Evolutionary conservation across 2,797 vertebrate genomes (phyloP).

Genomic region (Mormyrus hasselquistii): DNA sequence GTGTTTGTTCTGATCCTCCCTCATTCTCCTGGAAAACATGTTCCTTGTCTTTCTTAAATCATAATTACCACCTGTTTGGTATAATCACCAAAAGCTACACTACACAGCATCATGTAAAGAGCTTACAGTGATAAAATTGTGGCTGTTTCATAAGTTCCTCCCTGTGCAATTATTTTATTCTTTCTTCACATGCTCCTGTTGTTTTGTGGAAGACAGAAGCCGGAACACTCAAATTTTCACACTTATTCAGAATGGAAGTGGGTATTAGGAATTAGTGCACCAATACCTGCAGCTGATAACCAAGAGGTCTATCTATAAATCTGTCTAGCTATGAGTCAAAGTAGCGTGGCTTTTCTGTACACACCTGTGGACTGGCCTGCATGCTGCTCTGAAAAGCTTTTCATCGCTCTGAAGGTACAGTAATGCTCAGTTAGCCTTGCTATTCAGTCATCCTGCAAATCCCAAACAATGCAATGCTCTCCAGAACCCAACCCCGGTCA

Average conservation of each 20-base stretch:
- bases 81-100: background rate
- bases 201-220: background rate
- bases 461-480: constrained; percentile 9
- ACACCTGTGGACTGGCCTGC: background rate
- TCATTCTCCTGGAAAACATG: constrained; percentile 37
- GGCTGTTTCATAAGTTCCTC: background rate
- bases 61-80: constrained; percentile 43
- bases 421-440: background rate
- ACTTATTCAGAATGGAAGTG: background rate
- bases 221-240: background rate
- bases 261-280: background rate
- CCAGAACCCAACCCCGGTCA: background rate
- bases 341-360: background rate
- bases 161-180: background rate
- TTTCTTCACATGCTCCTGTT: background rate
- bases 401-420: background rate
- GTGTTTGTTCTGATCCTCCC: background rate
- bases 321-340: background rate
- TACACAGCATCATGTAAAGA: background rate
- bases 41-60: constrained; percentile 29
- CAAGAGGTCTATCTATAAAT: background rate
- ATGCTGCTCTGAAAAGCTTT: background rate
- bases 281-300: background rate
- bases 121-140: background rate
- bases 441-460: background rate